Evolutionary conservation across 2,113 vertebrate species (phyloP), one percentile per base, ranked within the genome.

Genomic region (Sus scrofa): DNA sequence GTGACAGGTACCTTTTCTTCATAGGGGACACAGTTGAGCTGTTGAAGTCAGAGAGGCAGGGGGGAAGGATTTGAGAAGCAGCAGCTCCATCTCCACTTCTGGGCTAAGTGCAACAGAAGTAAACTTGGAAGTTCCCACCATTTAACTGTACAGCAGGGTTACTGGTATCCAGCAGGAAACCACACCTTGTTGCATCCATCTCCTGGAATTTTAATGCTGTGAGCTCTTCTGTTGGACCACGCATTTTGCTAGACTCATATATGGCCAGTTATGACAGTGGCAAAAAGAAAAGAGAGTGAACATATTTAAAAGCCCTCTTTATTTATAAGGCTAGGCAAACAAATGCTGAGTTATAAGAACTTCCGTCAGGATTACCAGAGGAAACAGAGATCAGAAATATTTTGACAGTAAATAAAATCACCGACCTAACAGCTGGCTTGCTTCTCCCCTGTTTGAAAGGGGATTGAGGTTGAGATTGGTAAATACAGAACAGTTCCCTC

Each of bases 391-490:
- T 74, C 32, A 86, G 90, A 96, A 77, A 75, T 75, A 93, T 75
- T 97, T 84, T 89, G 54, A 97, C 39, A 86, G 89, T 83, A 96
- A 81, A 93, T 79, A 70, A 37, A 96, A 74, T 34, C 90, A 89
- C 26, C 6, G 18, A 50, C 44, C 32, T 56, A 58, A 26, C 16
- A 77, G 56, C 19, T 65, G 58, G 63, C 65, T 65, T 65, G 63
- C 65, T n/a, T 75, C 44, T 81, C 63, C n/a, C 10, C 14, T 81
- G 10, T 62, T 91, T 85, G 30, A 85, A 94, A 86, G 34, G 26
- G 65, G 14, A 81, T 95, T 96, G 37, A 79, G 37, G 20, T 84
- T 78, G 79, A 94, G 67, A 82, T 20, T 18, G 50, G 30, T 65
- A 58, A 90, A 63, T 88, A 74, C 19, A 8, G 27, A 67, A 86